Base-by-base conservation (phyloP, 2,888 invertebrate genomes). In the Anaspis maculata region DNA sequence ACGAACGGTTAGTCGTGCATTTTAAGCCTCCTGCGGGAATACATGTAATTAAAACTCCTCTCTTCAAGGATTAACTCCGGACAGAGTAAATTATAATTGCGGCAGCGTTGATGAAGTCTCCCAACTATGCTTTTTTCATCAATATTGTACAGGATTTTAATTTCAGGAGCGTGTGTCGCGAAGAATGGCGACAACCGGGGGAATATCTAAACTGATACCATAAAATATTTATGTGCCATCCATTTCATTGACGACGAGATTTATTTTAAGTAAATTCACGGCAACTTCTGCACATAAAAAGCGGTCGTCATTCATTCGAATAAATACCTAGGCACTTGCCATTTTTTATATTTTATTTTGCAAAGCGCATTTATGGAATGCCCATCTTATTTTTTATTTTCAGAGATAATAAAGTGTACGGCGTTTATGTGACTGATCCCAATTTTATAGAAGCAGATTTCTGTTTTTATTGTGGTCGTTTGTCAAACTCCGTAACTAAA, bases 41-140 rank as follows among this genome's bases (percentile, higher is more conserved):
- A 52, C 55, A 48, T 54, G 59, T 62, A 61, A 61, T 62, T 62
- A 62, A 61, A 61, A 60, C 55, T 56, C 58, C 53, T 57, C 61
- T 59, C 58, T 52, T 54, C 52, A 54, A 57, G 58, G 59, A 58
- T 62, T 60, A 59, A 54, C 51, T 52, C 51, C 45, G 58, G 56
- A 57, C 58, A 55, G 57, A 48, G 45, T 55, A 58, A 59, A 59
- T 59, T 59, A 61, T 59, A 39, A 39, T 39, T 39, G 39, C 25
- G 4, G 24, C 7, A 10, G 10, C 12, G 11, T 24, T 10, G 11
- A 25, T 25, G 3, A 25, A 25, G 13, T 25, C 25, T 2, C 12
- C 11, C 13, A 12, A 3, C 11, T n/a, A n/a, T n/a, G n/a, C n/a
- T n/a, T n/a, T n/a, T n/a, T n/a, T n/a, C n/a, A n/a, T n/a, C n/a